Conservation (phyloP, 1,140 invertebrate genomes). For the Acromyrmex echinatior region DNA sequence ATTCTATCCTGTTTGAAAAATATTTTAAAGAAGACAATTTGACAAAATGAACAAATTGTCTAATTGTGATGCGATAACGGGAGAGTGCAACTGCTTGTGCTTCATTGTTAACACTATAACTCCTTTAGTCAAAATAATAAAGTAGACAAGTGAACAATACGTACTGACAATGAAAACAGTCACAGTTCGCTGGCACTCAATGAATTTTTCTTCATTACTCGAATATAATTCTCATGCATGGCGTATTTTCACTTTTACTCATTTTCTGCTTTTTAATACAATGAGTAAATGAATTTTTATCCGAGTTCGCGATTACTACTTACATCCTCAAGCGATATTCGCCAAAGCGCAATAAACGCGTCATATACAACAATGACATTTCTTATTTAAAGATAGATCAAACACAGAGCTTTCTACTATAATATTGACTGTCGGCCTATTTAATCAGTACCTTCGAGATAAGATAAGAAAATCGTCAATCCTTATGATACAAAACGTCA, state of each 20-base stretch:
- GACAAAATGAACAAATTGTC: neutral
- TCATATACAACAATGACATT: constrained; percentile 38
- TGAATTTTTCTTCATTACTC: constrained; percentile 9
- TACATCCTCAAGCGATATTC: neutral
- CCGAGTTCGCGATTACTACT: neutral
- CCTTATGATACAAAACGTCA: neutral
- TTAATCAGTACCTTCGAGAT: neutral
- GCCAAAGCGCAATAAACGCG: constrained; percentile 21
- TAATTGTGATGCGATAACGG: neutral
- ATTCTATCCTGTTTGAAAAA: too few species aligned
- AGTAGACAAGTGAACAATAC: neutral
- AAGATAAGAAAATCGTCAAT: neutral
- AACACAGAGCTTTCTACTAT: constrained; percentile 44
- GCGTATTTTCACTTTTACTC: neutral
- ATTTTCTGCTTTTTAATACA: neutral
- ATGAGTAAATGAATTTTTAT: neutral
- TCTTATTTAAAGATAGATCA: constrained; percentile 51
- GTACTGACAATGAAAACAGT: constrained; percentile 15
- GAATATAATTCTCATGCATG: neutral
- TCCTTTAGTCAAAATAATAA: neutral
- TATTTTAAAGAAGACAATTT: neutral
- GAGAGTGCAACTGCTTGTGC: neutral
- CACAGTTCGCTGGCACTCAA: neutral
- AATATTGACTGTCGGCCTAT: constrained; percentile 66
- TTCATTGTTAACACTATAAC: constrained; percentile 1